Evolutionary conservation across 2,888 invertebrate species (phyloP).

Genomic region (Idaea biselata): DNA sequence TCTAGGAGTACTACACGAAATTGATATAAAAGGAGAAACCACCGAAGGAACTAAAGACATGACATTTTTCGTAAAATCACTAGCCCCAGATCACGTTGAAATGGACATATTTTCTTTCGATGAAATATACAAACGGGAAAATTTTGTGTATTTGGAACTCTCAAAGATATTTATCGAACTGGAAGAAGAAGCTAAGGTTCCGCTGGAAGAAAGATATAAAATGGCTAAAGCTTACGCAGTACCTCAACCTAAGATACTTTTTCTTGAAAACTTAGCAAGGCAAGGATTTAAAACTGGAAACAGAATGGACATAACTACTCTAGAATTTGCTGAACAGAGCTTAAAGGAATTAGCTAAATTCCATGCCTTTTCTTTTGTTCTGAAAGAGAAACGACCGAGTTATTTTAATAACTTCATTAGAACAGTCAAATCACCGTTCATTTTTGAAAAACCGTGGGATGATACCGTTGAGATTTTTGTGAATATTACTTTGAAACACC

Average conservation of each 20-base stretch:
- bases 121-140: conserved; percentile 39
- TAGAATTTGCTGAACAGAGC: conserved; percentile 46
- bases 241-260: not conserved
- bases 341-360: conserved; percentile 54
- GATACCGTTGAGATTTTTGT: conserved; percentile 29
- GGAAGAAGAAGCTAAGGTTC: conserved; percentile 45
- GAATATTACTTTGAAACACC: conserved; percentile 23
- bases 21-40: conserved; percentile 47
- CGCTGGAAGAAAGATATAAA: conserved; percentile 41
- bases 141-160: conserved; percentile 47
- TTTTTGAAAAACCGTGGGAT: conserved; percentile 37
- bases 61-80: conserved; percentile 49
- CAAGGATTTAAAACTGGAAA: conserved; percentile 43
- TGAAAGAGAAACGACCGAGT: conserved; percentile 38
- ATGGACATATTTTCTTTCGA: conserved; percentile 31
- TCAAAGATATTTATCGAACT: conserved; percentile 39
- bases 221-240: conserved; percentile 38
- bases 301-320: conserved; percentile 43
- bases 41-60: conserved; percentile 39
- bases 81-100: conserved; percentile 24
- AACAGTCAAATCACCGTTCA: conserved; percentile 23
- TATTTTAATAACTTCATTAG: conserved; percentile 44
- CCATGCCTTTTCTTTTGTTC: conserved; percentile 48
- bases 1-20: conserved; percentile 42
- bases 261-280: conserved; percentile 47